Percentiles rank a stretch among this genome's conserved stretches.
Evolutionary conservation across 2,797 vertebrate genomes (phyloP).

Genomic region (Esox masquinongy): DNA sequence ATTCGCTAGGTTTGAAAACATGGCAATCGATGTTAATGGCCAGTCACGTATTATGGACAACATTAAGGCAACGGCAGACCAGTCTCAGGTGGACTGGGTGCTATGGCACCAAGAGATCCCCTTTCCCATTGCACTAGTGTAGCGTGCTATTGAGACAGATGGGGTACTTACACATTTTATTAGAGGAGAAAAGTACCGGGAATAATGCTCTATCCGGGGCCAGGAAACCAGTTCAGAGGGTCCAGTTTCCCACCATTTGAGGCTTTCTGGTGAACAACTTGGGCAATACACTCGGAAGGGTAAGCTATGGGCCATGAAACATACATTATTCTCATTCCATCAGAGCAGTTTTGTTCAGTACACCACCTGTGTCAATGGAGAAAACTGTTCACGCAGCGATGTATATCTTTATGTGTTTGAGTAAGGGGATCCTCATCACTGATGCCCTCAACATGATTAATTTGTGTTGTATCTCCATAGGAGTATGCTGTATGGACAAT

Average conservation of each 20-base stretch:
- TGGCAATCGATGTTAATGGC: not conserved
- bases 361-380: not conserved
- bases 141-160: slow-evolving; percentile 1
- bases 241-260: slow-evolving; percentile 29
- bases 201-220: slow-evolving; percentile 3
- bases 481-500: slow-evolving; percentile 39
- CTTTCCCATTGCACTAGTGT: slow-evolving; percentile 3
- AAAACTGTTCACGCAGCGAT: not conserved
- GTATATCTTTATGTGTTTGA: not conserved
- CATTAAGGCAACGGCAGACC: not conserved
- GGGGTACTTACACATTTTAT: slow-evolving; percentile 19
- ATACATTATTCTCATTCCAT: not conserved
- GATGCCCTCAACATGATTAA: slow-evolving; percentile 29
- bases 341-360: not conserved
- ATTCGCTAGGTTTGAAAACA: not conserved
- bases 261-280: slow-evolving; percentile 23
- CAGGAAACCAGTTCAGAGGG: slow-evolving; percentile 14
- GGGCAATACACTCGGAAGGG: slow-evolving; percentile 4
- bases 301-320: not conserved
- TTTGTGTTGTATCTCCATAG: not conserved
- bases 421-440: slow-evolving; percentile 17
- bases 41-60: not conserved
- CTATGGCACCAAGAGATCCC: not conserved
- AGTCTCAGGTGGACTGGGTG: not conserved
- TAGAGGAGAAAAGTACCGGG: slow-evolving; percentile 8